These are phyloP conservation scores for Mastomys coucha DNA, from an alignment of 2,113 vertebrate genomes.

Conservation along the genomic window DNA sequence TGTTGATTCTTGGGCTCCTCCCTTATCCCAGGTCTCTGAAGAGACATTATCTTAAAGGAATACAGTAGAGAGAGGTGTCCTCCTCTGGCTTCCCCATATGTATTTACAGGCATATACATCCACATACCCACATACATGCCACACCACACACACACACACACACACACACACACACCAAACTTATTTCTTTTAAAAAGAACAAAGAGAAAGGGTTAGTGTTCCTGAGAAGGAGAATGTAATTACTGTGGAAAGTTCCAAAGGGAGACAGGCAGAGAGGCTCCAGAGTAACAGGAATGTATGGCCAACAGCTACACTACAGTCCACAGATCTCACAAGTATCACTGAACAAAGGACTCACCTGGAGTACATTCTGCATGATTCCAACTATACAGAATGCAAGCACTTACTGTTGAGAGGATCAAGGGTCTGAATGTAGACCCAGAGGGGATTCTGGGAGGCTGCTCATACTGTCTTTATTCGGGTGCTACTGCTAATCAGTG, in stretches of 20 bases:
- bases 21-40: no score
- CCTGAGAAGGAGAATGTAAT: background rate
- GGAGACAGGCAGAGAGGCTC: background rate
- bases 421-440: background rate
- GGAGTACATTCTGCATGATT: background rate
- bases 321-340: background rate
- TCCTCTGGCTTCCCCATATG: background rate
- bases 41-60: background rate
- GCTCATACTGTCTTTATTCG: background rate
- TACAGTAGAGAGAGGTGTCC: background rate
- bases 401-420: background rate
- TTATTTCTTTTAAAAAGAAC: background rate
- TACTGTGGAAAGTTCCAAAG: background rate
- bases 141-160: background rate
- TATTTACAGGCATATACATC: background rate
- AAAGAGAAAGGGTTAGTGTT: background rate
- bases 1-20: no score
- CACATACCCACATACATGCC: background rate
- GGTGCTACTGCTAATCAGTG: background rate
- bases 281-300: background rate
- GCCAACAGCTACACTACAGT: background rate
- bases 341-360: background rate
- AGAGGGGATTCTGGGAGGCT: background rate
- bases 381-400: background rate
- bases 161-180: background rate